Percentiles rank a stretch among this genome's conserved stretches.
phyloP scores from a whole-genome alignment of 2,113 vertebrate genomes.

The Otocyon megalotis region DNA sequence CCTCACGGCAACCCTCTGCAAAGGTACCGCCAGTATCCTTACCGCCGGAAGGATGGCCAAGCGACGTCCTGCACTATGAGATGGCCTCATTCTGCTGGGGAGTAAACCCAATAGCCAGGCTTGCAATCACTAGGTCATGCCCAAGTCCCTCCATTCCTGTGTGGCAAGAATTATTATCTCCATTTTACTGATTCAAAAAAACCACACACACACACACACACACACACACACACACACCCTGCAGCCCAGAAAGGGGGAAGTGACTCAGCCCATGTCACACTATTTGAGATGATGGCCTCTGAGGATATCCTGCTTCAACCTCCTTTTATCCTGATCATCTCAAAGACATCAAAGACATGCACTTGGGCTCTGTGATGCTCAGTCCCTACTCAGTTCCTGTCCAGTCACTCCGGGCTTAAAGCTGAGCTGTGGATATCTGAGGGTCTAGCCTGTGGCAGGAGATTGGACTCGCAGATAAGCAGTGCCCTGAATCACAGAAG shows the following conservation, averaged over 20 bases:
- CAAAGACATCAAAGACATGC: neutral
- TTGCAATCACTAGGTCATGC: neutral
- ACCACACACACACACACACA: neutral
- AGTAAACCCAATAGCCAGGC: neutral
- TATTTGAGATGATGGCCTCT: neutral
- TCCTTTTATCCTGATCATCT: neutral
- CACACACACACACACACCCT: neutral
- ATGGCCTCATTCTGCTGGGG: neutral
- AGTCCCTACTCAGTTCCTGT: neutral
- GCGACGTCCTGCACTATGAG: neutral
- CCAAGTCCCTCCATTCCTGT: neutral
- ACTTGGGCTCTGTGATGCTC: neutral
- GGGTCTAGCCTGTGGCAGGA: neutral
- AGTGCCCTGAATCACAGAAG: neutral
- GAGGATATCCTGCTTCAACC: neutral
- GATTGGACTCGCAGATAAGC: neutral
- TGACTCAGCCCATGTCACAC: neutral
- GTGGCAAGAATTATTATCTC: neutral
- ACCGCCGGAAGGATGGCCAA: neutral
- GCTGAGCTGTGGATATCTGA: neutral
- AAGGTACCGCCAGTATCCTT: rapidly evolving
- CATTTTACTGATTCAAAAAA: neutral
- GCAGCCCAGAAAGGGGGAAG: neutral
- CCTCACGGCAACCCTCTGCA: neutral
- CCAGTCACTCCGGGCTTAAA: neutral